These are phyloP conservation scores for Chlorops oryzae DNA, from an alignment of 1,140 invertebrate species.

Conservation along the genomic window DNA sequence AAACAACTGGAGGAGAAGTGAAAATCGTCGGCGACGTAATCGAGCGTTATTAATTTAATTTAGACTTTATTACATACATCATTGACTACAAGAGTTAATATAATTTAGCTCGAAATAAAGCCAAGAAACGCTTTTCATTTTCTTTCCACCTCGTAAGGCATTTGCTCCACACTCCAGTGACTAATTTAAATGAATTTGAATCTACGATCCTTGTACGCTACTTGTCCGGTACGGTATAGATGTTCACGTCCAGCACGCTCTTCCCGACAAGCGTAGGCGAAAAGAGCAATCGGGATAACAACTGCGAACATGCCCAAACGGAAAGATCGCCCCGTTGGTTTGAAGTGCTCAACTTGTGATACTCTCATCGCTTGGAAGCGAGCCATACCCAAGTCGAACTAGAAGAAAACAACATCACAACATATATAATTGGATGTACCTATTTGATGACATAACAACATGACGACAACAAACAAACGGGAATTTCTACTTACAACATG, in stretches of 20 bases:
- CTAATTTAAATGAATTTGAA: slow-evolving; percentile 54
- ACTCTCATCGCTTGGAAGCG: slow-evolving; percentile 63
- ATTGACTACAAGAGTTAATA: slow-evolving; percentile 1
- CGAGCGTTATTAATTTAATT: slow-evolving; percentile 52
- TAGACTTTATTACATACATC: background rate
- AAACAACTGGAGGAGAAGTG: slow-evolving; percentile 86
- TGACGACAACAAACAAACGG: background rate
- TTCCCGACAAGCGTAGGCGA: slow-evolving; percentile 52
- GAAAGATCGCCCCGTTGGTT: slow-evolving; percentile 56
- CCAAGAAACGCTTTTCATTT: background rate
- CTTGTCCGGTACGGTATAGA: slow-evolving; percentile 58
- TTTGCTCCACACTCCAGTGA: background rate
- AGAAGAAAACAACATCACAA: slow-evolving; percentile 12
- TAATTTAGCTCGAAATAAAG: background rate
- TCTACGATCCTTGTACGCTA: slow-evolving; percentile 63
- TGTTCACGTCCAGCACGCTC: slow-evolving; percentile 54
- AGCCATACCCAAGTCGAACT: slow-evolving; percentile 72
- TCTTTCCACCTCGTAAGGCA: slow-evolving; percentile 7
- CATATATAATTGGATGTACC: background rate
- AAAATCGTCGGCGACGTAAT: no score
- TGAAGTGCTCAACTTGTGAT: slow-evolving; percentile 60
- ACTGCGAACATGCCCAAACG: slow-evolving; percentile 51
- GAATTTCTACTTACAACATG: slow-evolving; percentile 59
- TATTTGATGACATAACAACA: slow-evolving; percentile 45
- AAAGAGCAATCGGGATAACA: slow-evolving; percentile 55